phyloP scores from a whole-genome alignment of 2,797 vertebrate species.

The Sebastes cheni region DNA sequence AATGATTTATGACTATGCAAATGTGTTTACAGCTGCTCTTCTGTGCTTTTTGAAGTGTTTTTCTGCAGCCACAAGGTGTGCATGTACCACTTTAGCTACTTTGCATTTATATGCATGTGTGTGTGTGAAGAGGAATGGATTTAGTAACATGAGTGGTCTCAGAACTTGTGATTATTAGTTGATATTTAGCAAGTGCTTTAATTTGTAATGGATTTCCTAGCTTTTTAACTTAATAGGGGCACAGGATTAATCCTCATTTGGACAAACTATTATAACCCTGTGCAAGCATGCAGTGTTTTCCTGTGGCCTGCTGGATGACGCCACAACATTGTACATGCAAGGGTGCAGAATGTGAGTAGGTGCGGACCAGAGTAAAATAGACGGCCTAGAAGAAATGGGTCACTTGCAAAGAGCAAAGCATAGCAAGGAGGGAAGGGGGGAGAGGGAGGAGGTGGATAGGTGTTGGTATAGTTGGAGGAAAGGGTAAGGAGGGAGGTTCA shows the following conservation, averaged over 20 bases:
- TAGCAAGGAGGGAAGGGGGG: neutral
- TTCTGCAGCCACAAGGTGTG: neutral
- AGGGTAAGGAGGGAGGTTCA: neutral
- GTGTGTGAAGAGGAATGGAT: too few species aligned
- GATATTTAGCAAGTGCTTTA: neutral
- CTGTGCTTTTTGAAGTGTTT: neutral
- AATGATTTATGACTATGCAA: slow-evolving; percentile 50
- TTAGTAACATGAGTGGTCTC: neutral
- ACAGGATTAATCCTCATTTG: neutral
- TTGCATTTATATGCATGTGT: neutral
- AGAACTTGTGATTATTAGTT: neutral
- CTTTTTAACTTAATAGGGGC: neutral
- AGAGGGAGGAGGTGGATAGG: neutral
- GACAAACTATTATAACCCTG: neutral
- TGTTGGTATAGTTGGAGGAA: neutral
- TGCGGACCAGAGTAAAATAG: slow-evolving; percentile 29
- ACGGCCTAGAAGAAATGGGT: slow-evolving; percentile 52
- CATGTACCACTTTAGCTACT: neutral
- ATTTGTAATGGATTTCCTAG: neutral
- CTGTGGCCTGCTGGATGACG: slow-evolving; percentile 7
- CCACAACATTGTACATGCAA: slow-evolving; percentile 9
- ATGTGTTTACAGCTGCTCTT: slow-evolving; percentile 24
- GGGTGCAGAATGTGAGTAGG: slow-evolving; percentile 32
- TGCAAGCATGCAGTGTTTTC: slow-evolving; percentile 1
- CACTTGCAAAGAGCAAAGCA: slow-evolving; percentile 18